Percentiles rank a stretch among this genome's conserved stretches.
Conservation (phyloP, 2,888 invertebrate species). For the Amblyjoppa proteus region DNA sequence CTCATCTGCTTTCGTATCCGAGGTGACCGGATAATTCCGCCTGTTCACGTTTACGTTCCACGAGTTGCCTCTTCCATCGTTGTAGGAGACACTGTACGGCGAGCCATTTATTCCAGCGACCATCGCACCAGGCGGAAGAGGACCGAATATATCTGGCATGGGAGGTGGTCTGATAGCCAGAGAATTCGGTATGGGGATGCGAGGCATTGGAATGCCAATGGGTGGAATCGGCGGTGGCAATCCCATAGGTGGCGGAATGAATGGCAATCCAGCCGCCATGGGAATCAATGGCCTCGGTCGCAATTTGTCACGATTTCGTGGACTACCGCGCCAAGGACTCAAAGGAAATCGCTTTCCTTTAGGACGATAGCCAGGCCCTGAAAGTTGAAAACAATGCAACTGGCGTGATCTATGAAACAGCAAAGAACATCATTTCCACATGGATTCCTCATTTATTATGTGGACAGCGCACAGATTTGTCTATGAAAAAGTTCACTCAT, state of each 20-base stretch:
- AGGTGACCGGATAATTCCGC: conserved; percentile 27
- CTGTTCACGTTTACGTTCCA: conserved; percentile 67
- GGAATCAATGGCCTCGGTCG: conserved; percentile 12
- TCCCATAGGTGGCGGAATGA: conserved; percentile 10
- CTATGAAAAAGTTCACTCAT: too few relatives aligned
- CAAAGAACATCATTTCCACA: too few relatives aligned
- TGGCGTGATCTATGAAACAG: neutral
- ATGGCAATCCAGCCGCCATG: conserved; percentile 21
- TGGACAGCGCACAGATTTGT: too few relatives aligned
- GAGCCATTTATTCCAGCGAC: conserved; percentile 11
- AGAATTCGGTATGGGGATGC: neutral
- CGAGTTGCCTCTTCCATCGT: conserved; percentile 62
- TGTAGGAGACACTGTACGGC: conserved; percentile 66
- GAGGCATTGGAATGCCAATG: conserved; percentile 1
- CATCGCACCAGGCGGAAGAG: conserved; percentile 43
- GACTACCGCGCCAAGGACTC: conserved; percentile 4
- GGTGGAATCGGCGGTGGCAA: conserved; percentile 1
- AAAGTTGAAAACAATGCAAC: neutral
- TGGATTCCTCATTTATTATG: too few relatives aligned
- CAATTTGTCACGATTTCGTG: conserved; percentile 12
- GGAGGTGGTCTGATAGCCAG: conserved; percentile 1
- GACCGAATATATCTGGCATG: conserved; percentile 23
- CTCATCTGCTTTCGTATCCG: neutral
- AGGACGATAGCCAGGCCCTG: conserved; percentile 1
- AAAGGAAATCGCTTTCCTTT: neutral